Conservation (phyloP, 2,113 vertebrate genomes). For the Tautogolabrus adspersus region DNA sequence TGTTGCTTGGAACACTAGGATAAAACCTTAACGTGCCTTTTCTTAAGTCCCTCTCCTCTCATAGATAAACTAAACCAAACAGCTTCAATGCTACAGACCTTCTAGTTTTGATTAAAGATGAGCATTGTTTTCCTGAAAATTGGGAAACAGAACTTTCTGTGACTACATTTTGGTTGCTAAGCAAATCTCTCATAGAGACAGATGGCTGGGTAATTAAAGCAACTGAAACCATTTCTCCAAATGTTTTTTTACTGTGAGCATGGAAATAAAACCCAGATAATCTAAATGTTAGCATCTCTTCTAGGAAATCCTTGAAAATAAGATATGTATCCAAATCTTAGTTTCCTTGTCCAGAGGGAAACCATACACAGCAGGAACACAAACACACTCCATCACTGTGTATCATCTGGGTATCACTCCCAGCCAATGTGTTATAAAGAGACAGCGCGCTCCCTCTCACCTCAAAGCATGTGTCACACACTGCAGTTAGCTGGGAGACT, state of each 20-base stretch:
- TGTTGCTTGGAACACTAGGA: conserved; percentile 19
- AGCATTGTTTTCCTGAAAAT: neutral
- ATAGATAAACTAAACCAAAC: neutral
- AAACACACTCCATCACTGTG: neutral
- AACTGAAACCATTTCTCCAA: neutral
- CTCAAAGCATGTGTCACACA: conserved; percentile 32
- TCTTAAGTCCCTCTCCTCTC: neutral
- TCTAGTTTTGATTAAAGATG: neutral
- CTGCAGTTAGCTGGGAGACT: neutral
- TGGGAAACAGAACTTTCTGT: neutral
- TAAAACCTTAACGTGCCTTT: neutral
- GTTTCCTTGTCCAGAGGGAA: conserved; percentile 3
- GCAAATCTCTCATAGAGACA: neutral
- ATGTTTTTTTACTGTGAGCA: conserved; percentile 4
- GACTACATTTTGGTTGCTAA: conserved; percentile 21
- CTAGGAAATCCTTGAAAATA: neutral
- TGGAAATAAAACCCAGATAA: conserved; percentile 16
- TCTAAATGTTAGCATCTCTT: neutral
- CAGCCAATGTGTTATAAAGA: conserved; percentile 40
- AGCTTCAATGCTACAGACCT: neutral
- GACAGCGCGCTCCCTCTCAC: conserved; percentile 37
- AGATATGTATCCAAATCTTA: conserved; percentile 2
- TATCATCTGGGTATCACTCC: conserved; percentile 30
- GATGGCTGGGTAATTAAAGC: conserved; percentile 34
- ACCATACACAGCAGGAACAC: neutral